Percentiles rank a stretch among this genome's conserved stretches.
Evolutionary conservation across 2,888 invertebrate genomes (phyloP).

Genomic region (Parnassius mnemosyne): DNA sequence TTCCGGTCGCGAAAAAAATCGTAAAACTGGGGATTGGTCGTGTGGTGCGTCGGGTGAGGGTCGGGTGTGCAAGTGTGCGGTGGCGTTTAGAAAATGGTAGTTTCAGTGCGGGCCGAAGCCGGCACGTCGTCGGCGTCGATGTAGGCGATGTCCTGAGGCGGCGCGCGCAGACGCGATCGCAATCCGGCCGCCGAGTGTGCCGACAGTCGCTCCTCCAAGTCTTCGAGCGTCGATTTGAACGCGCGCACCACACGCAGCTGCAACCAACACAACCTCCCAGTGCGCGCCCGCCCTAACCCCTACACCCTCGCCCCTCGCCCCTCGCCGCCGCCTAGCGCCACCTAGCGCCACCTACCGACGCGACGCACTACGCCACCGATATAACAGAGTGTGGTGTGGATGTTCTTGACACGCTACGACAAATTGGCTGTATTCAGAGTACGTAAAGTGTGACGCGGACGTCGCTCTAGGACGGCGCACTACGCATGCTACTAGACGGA

Average conservation of each 20-base stretch:
- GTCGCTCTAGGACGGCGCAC: slow-evolving; percentile 34
- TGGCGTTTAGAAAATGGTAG: slow-evolving; percentile 62
- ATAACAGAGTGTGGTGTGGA: slow-evolving; percentile 72
- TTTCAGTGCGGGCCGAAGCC: slow-evolving; percentile 58
- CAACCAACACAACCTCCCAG: slow-evolving; percentile 82
- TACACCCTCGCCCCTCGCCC: slow-evolving; percentile 34
- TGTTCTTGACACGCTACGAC: slow-evolving; percentile 40
- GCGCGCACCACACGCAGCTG: slow-evolving; percentile 99
- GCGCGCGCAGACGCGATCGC: slow-evolving; percentile 88
- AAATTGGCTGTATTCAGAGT: slow-evolving; percentile 61
- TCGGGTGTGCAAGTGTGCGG: slow-evolving; percentile 32
- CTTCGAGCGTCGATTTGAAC: slow-evolving; percentile 99
- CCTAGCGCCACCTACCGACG: slow-evolving; percentile 33
- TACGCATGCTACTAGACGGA: slow-evolving; percentile 46
- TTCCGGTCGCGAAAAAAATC: slow-evolving; percentile 31
- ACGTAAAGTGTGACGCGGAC: slow-evolving; percentile 33
- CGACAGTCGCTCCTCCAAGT: slow-evolving; percentile 99
- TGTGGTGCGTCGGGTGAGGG: slow-evolving; percentile 16
- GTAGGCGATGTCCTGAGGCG: slow-evolving; percentile 91
- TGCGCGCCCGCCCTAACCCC: slow-evolving; percentile 51
- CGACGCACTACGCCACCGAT: slow-evolving; percentile 39
- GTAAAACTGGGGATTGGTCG: slow-evolving; percentile 3
- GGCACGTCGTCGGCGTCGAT: slow-evolving; percentile 85
- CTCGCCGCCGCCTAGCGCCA: slow-evolving; percentile 30
- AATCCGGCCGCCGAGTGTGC: slow-evolving; percentile 98